Conservation (phyloP, 2,888 invertebrate genomes). For the Spicauda simplicius region DNA sequence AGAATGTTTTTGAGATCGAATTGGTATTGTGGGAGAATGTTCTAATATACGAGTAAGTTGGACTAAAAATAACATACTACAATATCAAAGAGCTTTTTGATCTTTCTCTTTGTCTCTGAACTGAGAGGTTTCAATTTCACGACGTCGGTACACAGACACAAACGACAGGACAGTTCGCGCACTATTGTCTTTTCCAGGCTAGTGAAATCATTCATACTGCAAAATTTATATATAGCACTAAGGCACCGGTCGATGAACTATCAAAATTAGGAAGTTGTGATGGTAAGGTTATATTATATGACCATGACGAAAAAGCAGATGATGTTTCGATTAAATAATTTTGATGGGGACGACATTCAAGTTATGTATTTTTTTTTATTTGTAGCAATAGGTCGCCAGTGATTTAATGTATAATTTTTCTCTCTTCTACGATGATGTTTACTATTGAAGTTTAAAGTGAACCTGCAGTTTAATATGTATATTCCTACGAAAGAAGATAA, state of each 20-base stretch:
- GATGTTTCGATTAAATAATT: conserved; percentile 56
- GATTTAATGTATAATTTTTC: neutral
- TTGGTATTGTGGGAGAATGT: neutral
- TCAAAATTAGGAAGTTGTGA: conserved; percentile 37
- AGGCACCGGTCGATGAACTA: conserved; percentile 20
- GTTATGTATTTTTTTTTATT: neutral
- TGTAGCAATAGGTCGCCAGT: conserved; percentile 1
- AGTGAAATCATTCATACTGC: conserved; percentile 74
- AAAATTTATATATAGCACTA: conserved; percentile 12
- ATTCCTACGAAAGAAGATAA: no score
- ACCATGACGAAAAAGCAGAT: conserved; percentile 50
- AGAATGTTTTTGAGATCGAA: conserved; percentile 15
- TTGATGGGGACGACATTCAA: conserved; percentile 53
- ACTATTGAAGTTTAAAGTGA: no score
- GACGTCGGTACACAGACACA: conserved; percentile 78
- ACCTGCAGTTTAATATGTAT: no score
- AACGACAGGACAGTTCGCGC: conserved; percentile 76
- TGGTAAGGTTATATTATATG: conserved; percentile 45
- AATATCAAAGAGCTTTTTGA: conserved; percentile 73
- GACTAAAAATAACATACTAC: conserved; percentile 54
- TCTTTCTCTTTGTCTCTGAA: conserved; percentile 72
- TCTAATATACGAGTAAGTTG: neutral
- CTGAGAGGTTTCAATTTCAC: conserved; percentile 75
- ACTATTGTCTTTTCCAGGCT: conserved; percentile 76
- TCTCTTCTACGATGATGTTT: no score